Conservation (phyloP, 2,888 invertebrate genomes). For the Lottia gigantea region DNA sequence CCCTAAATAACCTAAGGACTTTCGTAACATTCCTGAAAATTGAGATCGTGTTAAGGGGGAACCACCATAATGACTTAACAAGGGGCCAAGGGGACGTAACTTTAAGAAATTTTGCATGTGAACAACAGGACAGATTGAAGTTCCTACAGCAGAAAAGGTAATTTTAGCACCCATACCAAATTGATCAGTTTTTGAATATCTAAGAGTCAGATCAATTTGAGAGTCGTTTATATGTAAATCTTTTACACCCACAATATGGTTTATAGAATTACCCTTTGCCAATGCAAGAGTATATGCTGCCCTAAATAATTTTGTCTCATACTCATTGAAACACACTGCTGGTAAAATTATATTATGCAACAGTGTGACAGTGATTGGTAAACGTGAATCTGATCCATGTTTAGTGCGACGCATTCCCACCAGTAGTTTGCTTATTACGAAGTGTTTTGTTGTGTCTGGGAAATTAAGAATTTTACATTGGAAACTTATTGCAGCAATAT, state of each 20-base stretch:
- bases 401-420: background rate
- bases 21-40: background rate
- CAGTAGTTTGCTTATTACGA: background rate
- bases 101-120: background rate
- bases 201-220: background rate
- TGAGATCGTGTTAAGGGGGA: background rate
- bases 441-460: background rate
- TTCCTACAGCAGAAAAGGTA: background rate
- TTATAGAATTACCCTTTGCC: background rate
- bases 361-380: background rate
- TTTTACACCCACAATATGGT: background rate
- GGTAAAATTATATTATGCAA: background rate
- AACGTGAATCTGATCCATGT: background rate
- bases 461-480: background rate
- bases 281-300: constrained; percentile 1
- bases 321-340: background rate
- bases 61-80: background rate
- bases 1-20: background rate
- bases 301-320: background rate
- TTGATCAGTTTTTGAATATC: background rate
- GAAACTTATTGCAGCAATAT: background rate
- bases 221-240: background rate
- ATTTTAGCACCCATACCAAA: background rate
- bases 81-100: background rate
- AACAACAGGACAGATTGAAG: background rate